A percentile compares a stretch with the other conserved stretches of the same genome.
Conservation (phyloP, 2,888 invertebrate species). For the Troides oblongomaculatus region DNA sequence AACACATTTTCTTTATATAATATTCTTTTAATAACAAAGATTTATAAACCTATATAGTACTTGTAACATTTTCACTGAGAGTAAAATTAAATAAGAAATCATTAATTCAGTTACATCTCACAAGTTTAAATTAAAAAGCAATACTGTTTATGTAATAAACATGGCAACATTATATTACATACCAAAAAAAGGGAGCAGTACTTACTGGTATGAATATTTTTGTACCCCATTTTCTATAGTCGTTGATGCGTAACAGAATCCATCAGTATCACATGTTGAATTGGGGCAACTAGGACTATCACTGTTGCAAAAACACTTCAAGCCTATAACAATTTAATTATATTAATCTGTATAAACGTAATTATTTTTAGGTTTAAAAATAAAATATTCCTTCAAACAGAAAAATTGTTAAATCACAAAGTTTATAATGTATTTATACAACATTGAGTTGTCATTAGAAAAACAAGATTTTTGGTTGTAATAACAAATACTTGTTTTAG, state of each 20-base stretch:
- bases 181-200: constrained; percentile 35
- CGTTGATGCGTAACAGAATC: constrained; percentile 92
- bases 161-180: neutral
- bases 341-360: neutral
- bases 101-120: neutral
- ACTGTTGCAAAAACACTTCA: constrained; percentile 93
- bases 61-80: neutral
- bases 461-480: no score
- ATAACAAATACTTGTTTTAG: no score
- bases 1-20: constrained; percentile 8
- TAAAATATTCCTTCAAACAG: no score
- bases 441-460: no score
- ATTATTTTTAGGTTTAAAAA: no score
- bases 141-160: neutral
- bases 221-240: constrained; percentile 81
- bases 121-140: neutral
- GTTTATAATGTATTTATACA: no score
- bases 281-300: constrained; percentile 87
- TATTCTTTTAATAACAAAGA: neutral
- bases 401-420: no score
- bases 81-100: neutral
- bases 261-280: constrained; percentile 92
- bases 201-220: constrained; percentile 89
- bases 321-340: constrained; percentile 65
- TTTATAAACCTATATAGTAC: neutral